Conservation (phyloP, 1,140 invertebrate species). For the Orchestia grillus region DNA sequence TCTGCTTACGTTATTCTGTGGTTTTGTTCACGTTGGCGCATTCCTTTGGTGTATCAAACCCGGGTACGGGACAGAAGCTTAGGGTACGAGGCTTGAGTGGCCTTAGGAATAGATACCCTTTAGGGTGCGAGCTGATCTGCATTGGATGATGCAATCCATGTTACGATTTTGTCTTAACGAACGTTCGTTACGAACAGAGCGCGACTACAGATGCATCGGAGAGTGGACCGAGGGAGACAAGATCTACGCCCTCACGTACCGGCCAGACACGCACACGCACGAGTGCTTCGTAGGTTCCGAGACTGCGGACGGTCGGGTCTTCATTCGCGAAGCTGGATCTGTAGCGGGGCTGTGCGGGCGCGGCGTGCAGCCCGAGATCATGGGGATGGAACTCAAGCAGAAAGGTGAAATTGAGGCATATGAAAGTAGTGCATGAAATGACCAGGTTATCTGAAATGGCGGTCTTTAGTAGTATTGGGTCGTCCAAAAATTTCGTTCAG, state of each 20-base stretch:
- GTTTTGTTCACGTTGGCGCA: neutral
- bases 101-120: no score
- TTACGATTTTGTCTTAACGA: constrained; percentile 59
- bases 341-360: constrained; percentile 75
- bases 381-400: constrained; percentile 79
- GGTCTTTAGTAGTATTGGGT: no score
- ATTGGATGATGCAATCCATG: neutral
- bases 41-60: neutral
- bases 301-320: constrained; percentile 75
- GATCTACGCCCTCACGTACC: constrained; percentile 80
- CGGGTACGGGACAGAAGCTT: neutral
- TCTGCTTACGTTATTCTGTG: neutral
- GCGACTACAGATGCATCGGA: constrained; percentile 80
- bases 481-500: no score
- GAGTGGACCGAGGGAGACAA: constrained; percentile 80
- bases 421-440: no score
- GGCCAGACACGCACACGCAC: constrained; percentile 77
- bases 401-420: constrained; percentile 1
- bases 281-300: constrained; percentile 82
- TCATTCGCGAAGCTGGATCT: constrained; percentile 80
- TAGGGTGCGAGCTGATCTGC: no score
- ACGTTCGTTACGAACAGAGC: constrained; percentile 72
- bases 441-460: no score
- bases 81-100: no score
- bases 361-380: constrained; percentile 76